Conservation (phyloP, 2,888 invertebrate species). For the Punctoribates punctum region DNA sequence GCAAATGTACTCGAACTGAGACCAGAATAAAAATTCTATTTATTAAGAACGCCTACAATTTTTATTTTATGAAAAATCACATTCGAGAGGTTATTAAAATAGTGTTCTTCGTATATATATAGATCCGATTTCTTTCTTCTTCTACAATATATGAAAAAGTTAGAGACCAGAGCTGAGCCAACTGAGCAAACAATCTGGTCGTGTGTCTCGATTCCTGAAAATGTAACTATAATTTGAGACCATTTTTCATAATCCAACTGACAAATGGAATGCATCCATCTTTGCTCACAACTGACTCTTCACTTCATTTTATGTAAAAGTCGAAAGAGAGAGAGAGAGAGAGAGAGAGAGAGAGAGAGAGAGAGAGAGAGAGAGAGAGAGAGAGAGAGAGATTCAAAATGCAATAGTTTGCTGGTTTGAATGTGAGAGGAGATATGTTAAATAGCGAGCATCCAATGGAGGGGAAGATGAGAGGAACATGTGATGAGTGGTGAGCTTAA, state of each 20-base stretch:
- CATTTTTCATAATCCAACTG: slow-evolving; percentile 43
- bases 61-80: not conserved
- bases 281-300: not conserved
- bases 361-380: slow-evolving; percentile 12
- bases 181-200: slow-evolving; percentile 11
- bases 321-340: slow-evolving; percentile 12
- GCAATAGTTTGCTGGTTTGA: not conserved
- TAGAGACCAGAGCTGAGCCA: not conserved
- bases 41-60: slow-evolving; percentile 22
- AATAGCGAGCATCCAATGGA: slow-evolving; percentile 11
- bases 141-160: not conserved
- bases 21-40: not conserved
- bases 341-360: slow-evolving; percentile 10
- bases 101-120: not conserved
- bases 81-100: no score
- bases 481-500: not conserved
- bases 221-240: slow-evolving; percentile 41
- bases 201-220: slow-evolving; percentile 27
- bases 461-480: not conserved
- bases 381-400: not conserved
- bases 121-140: slow-evolving; percentile 23
- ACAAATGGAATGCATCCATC: slow-evolving; percentile 41
- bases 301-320: not conserved
- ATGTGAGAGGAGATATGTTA: not conserved
- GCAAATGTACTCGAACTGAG: not conserved